These are phyloP conservation scores for Drosophila diplacantha DNA, from an alignment of 2,888 invertebrate species.

Conservation along the genomic window DNA sequence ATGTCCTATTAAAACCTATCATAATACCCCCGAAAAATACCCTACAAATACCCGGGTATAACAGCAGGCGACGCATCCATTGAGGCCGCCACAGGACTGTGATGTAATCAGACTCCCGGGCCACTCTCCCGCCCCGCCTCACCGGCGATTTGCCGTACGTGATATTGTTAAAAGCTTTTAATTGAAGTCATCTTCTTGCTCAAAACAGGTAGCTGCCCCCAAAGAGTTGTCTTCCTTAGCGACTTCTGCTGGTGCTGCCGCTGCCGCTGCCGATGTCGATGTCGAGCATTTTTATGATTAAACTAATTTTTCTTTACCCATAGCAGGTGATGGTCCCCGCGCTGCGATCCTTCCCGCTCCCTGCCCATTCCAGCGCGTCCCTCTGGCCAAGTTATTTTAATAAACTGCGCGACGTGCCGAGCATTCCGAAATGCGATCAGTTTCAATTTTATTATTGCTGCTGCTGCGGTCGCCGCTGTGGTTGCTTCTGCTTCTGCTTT, in stretches of 20 bases:
- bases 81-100: slow-evolving; percentile 65
- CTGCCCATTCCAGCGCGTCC: slow-evolving; percentile 23
- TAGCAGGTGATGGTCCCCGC: slow-evolving; percentile 63
- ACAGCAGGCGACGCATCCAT: slow-evolving; percentile 43
- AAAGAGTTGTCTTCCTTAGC: slow-evolving; percentile 40
- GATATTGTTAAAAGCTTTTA: slow-evolving; percentile 77
- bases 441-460: slow-evolving; percentile 72
- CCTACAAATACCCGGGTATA: slow-evolving; percentile 1
- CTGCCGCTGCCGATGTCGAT: slow-evolving; percentile 50
- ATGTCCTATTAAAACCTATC: too few relatives aligned
- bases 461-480: slow-evolving; percentile 33
- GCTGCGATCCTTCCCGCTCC: slow-evolving; percentile 4
- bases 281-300: slow-evolving; percentile 74
- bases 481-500: slow-evolving; percentile 33
- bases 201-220: slow-evolving; percentile 69
- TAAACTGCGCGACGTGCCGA: slow-evolving; percentile 78
- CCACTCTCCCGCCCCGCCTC: slow-evolving; percentile 22
- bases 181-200: slow-evolving; percentile 74
- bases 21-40: background rate
- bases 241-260: slow-evolving; percentile 24
- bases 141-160: slow-evolving; percentile 70
- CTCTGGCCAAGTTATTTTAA: slow-evolving; percentile 77
- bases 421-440: slow-evolving; percentile 74
- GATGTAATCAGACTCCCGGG: slow-evolving; percentile 64
- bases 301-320: slow-evolving; percentile 73